Evolutionary conservation across 2,113 vertebrate species (phyloP), one percentile per base, ranked within the genome.

Genomic region (Gallinago jamesoni): DNA sequence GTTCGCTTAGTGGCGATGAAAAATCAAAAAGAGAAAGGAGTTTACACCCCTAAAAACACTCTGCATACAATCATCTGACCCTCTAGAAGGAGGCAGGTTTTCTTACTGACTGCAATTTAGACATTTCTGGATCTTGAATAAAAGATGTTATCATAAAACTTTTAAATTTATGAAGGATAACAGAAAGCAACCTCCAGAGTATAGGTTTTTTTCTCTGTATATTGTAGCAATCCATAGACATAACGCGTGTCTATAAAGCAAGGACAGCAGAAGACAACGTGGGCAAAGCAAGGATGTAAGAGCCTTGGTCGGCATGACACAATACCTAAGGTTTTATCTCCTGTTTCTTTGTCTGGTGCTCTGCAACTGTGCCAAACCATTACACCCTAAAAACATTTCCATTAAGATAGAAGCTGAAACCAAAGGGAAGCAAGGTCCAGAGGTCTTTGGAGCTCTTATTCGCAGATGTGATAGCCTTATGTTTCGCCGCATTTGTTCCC

Each of bases 401-500:
- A 78, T 87, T 87, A 89, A 39, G 72, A 48, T 8, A 76, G 56
- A 92, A 87, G 52, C 7, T 14, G 45, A 96, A 94, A 92, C 75
- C 52, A 86, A 97, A 96, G 37, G 30, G 47, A 88, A 93, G 60
- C n/a, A 74, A 88, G 31, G 28, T 74, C 90, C 63, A 93, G 84
- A 90, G 63, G 70, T 83, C 83, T 80, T 33, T 59, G 75, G 75
- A 90, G 55, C 41, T 85, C 79, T 84, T 69, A 84, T 62, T 83
- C 30, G 8, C 87, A 90, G 85, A 83, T 86, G 67, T 55, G 68
- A 73, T 21, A 74, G 67, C 70, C 84, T 91, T 76, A 91, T 56
- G 59, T 81, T 92, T 81, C 80, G 84, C 22, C 74, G 33, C 62
- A 81, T 87, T 96, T 93, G 68, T 67, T 91, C 85, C 45, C 75